These are phyloP conservation scores for Nowickia ferox DNA, from an alignment of 2,888 invertebrate genomes.

Conservation along the genomic window DNA sequence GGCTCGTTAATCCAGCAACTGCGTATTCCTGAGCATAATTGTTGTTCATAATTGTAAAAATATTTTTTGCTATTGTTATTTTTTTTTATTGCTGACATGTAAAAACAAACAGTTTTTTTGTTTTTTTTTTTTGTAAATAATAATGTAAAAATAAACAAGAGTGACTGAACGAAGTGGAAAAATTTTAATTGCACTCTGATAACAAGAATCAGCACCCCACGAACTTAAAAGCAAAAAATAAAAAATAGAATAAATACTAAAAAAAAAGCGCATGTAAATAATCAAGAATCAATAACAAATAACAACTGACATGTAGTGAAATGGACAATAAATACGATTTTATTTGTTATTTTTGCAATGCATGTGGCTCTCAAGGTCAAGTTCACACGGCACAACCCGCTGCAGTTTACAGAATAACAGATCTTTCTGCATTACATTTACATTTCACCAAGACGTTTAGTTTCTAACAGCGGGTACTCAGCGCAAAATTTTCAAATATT, in stretches of 20 bases:
- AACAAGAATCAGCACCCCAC: conserved; percentile 64
- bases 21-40: conserved; percentile 14
- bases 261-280: conserved; percentile 16
- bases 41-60: background rate
- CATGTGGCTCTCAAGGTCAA: no score
- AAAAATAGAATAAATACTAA: background rate
- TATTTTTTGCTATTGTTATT: background rate
- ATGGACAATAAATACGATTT: background rate
- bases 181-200: conserved; percentile 65
- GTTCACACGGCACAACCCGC: no score
- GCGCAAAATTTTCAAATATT: no score
- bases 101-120: conserved; percentile 11
- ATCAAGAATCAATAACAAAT: conserved; percentile 55
- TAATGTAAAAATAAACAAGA: conserved; percentile 55
- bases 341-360: no score
- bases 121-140: conserved; percentile 13
- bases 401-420: no score
- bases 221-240: conserved; percentile 42
- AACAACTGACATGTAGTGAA: conserved; percentile 15
- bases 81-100: conserved; percentile 21
- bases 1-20: conserved; percentile 34
- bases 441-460: no score
- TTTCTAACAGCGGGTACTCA: no score
- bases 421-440: no score
- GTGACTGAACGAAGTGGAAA: conserved; percentile 63